Evolutionary conservation across 2,113 vertebrate species (phyloP), one percentile per base, ranked within the genome.

Genomic region (Scomber japonicus): DNA sequence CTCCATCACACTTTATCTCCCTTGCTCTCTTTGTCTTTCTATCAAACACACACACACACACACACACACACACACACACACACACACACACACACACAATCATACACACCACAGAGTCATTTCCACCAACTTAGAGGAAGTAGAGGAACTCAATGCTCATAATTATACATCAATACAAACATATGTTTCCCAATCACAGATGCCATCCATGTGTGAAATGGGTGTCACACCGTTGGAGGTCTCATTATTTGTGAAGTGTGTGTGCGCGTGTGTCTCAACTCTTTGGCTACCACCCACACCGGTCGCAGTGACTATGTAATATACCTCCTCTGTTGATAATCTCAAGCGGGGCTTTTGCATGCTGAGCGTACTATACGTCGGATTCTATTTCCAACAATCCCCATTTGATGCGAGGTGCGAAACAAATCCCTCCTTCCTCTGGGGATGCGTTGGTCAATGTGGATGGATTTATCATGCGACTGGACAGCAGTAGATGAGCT

Each of bases 171-270:
- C 93, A 93, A 94, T 93, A 93, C 84, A 89, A 92, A 94, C 93
- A 93, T 88, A 86, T 92, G 90, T 94, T 93, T 93, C 87, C 91
- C 93, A 90, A 91, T 94, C 92, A 91, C 88, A 88, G 91, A 88
- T 91, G 87, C 76, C 90, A 89, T 87, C 91, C 94, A 94, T 94
- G 94, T 95, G 94, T 95, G 94, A 95, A 95, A 95, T 95, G 92
- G 93, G 89, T 92, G 93, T 87, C 87, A 90, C 86, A 83, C 86
- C 50, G 62, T 88, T 81, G 81, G 88, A 90, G 80, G 89, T 84
- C 88, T 94, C 89, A 90, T 93, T 94, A 93, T 90, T 90, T 71
- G 69, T 75, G 46, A 80, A 83, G 63, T 71, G 73, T 70, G 73
- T 27, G 31, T 19, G 67, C 12, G 62, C 40, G 50, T 35, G 63